These are phyloP conservation scores for Epinephelus lanceolatus DNA, from an alignment of 2,113 vertebrate species.

Conservation along the genomic window DNA sequence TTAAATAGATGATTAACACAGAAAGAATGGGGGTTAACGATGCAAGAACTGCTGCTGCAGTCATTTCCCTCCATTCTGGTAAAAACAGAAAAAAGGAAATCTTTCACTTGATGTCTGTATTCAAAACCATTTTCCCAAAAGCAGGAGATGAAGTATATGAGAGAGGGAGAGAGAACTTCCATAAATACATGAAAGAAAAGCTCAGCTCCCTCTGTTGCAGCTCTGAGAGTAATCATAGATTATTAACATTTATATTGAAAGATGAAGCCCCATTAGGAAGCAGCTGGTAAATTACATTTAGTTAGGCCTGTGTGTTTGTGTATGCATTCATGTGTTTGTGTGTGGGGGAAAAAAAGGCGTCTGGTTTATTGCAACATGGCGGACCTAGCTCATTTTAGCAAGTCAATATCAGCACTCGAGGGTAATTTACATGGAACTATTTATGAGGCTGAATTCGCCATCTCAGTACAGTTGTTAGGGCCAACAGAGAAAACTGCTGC, in stretches of 20 bases:
- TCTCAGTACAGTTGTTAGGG: slow-evolving; percentile 41
- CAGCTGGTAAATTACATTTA: slow-evolving; percentile 79
- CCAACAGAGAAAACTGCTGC: slow-evolving; percentile 22
- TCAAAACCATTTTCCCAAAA: slow-evolving; percentile 53
- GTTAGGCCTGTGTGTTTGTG: slow-evolving; percentile 34
- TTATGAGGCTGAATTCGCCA: slow-evolving; percentile 47
- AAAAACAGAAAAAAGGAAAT: slow-evolving; percentile 40
- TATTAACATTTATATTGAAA: slow-evolving; percentile 85
- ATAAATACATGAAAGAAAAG: slow-evolving; percentile 53
- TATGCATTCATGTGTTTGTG: slow-evolving; percentile 34
- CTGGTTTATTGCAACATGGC: slow-evolving; percentile 68
- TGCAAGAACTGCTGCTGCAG: slow-evolving; percentile 4
- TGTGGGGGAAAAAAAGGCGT: slow-evolving; percentile 13
- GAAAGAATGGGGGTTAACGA: slow-evolving; percentile 40
- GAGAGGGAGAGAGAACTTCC: slow-evolving; percentile 31
- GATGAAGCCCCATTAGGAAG: slow-evolving; percentile 80
- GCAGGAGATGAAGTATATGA: slow-evolving; percentile 4
- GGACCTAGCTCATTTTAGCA: slow-evolving; percentile 65
- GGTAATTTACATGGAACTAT: slow-evolving; percentile 64
- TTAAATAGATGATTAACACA: slow-evolving; percentile 32
- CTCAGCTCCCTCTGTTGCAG: slow-evolving; percentile 46
- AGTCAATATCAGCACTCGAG: slow-evolving; percentile 60
- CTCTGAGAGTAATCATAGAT: slow-evolving; percentile 74
- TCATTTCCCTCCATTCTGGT: slow-evolving; percentile 7
- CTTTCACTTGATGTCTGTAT: slow-evolving; percentile 53